Evolutionary conservation across 1,140 invertebrate species (phyloP).

Genomic region (Platyura marginata): DNA sequence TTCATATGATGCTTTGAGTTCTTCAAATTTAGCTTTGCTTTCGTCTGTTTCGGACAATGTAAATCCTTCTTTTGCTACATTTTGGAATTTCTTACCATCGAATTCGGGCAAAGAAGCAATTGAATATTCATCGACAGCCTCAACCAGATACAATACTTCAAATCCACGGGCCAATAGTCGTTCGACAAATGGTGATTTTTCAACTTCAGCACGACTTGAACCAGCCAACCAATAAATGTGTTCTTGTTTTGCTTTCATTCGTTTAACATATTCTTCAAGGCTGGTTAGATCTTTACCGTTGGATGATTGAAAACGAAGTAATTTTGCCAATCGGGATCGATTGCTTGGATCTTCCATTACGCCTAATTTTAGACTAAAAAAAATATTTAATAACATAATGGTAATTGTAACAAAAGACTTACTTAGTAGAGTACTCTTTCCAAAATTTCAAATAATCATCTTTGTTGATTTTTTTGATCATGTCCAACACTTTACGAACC

Average conservation of each 20-base stretch:
- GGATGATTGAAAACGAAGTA: slow-evolving; percentile 83
- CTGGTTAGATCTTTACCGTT: slow-evolving; percentile 47
- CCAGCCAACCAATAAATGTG: slow-evolving; percentile 96
- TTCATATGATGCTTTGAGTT: slow-evolving; percentile 65
- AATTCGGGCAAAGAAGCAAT: slow-evolving; percentile 96
- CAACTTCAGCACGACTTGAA: slow-evolving; percentile 66
- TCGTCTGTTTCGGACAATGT: slow-evolving; percentile 68
- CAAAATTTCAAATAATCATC: slow-evolving; percentile 91
- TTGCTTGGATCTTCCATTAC: slow-evolving; percentile 96
- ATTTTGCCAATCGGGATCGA: slow-evolving; percentile 83
- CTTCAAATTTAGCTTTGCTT: slow-evolving; percentile 66
- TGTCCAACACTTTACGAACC: slow-evolving; percentile 90
- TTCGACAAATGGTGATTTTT: slow-evolving; percentile 91
- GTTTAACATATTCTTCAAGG: slow-evolving; percentile 74
- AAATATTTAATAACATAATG: slow-evolving; percentile 5
- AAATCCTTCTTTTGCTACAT: slow-evolving; percentile 97
- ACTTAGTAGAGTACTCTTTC: slow-evolving; percentile 98
- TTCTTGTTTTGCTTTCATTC: slow-evolving; percentile 97
- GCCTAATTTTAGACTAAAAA: slow-evolving; percentile 74
- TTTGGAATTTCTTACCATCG: slow-evolving; percentile 99
- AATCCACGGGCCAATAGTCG: slow-evolving; percentile 83
- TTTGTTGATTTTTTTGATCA: slow-evolving; percentile 92
- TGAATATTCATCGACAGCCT: slow-evolving; percentile 97
- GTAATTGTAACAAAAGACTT: slow-evolving; percentile 19
- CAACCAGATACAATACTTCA: slow-evolving; percentile 88